phyloP scores from a whole-genome alignment of 2,888 invertebrate species.

The Caenorhabditis plicata region DNA sequence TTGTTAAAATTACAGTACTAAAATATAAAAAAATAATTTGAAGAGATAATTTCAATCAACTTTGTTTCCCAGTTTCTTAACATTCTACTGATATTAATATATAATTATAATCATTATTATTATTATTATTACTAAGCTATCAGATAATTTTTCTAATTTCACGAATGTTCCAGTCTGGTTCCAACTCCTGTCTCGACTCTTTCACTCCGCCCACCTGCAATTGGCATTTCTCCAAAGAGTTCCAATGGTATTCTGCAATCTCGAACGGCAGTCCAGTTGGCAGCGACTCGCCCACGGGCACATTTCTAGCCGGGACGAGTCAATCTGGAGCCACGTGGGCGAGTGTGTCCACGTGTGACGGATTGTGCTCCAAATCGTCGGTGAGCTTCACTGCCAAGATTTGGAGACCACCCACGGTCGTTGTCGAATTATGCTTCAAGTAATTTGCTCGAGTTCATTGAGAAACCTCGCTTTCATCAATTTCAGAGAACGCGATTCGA shows the following conservation, averaged over 20 bases:
- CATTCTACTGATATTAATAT: background rate
- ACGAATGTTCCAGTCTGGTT: too few relatives aligned
- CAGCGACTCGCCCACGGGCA: conserved; percentile 23
- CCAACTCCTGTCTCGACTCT: conserved; percentile 21
- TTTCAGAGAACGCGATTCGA: conserved; percentile 35
- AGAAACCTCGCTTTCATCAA: background rate
- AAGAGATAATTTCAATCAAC: conserved; percentile 6
- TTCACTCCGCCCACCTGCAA: conserved; percentile 14
- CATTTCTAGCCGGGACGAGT: conserved; percentile 29
- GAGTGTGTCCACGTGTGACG: conserved; percentile 33
- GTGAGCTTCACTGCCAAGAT: conserved; percentile 34
- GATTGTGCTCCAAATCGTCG: conserved; percentile 29
- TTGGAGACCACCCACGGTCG: conserved; percentile 36
- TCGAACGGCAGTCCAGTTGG: conserved; percentile 24
- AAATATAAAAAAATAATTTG: too few relatives aligned
- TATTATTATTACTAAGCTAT: background rate
- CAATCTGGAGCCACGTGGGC: conserved; percentile 22
- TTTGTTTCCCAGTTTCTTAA: conserved; percentile 1
- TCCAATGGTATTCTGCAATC: conserved; percentile 35
- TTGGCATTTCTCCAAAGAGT: conserved; percentile 36
- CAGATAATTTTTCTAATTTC: background rate
- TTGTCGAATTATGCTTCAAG: conserved; percentile 44
- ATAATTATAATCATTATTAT: conserved; percentile 4
- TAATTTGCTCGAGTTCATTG: conserved; percentile 3
- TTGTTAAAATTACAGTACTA: too few relatives aligned